phyloP scores from a whole-genome alignment of 1,140 invertebrate species.

The Ditylenchus dipsaci region DNA sequence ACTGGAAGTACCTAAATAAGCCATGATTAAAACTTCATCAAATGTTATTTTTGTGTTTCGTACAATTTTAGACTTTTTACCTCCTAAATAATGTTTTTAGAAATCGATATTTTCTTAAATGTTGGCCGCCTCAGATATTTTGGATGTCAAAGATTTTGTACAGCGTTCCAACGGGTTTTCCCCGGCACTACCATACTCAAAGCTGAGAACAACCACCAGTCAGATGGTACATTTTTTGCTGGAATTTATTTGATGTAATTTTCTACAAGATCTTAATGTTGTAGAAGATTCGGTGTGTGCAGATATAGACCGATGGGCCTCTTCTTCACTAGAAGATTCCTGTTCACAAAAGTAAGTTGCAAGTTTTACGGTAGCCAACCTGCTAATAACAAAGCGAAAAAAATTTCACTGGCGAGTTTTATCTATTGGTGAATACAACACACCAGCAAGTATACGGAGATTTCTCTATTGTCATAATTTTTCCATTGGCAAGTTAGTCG shows the following conservation, averaged over 20 bases:
- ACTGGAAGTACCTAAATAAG: no score
- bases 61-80: no score
- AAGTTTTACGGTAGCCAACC: not conserved
- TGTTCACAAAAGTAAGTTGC: constrained; percentile 30
- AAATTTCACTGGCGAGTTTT: not conserved
- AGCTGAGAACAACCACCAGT: not conserved
- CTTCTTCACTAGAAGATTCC: constrained; percentile 28
- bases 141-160: not conserved
- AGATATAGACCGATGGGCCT: constrained; percentile 38
- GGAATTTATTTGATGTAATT: not conserved
- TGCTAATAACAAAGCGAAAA: not conserved
- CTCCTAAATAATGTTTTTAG: no score
- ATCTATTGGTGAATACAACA: no score
- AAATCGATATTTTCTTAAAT: no score
- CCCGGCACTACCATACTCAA: not conserved
- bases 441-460: no score
- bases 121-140: no score
- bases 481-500: no score
- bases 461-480: no score
- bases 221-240: not conserved
- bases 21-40: no score
- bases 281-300: constrained; percentile 35
- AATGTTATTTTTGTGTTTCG: no score
- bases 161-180: not conserved
- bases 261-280: not conserved